Conservation (phyloP, 2,113 vertebrate genomes). For the Dipodomys spectabilis region DNA sequence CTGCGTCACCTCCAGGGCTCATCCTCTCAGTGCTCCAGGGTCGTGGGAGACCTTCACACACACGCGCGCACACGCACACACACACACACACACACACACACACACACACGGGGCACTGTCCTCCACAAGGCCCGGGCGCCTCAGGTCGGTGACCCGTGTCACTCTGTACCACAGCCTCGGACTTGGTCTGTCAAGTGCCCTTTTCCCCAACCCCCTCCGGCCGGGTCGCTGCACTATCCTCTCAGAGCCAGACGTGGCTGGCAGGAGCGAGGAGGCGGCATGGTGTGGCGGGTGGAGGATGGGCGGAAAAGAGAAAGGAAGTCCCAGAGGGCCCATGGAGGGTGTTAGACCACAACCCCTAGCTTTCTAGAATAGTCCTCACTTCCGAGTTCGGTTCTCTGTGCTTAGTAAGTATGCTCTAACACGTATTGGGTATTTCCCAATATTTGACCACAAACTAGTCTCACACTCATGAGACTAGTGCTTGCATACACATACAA, state of each 20-base stretch:
- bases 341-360: background rate
- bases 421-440: background rate
- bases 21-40: background rate
- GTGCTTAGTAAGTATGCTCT: background rate
- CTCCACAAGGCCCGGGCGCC: background rate
- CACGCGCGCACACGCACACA: no score
- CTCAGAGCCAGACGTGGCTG: background rate
- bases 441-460: background rate
- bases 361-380: background rate
- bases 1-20: no score
- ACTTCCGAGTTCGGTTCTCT: background rate
- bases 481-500: background rate
- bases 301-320: background rate
- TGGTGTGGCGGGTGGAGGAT: fast-evolving
- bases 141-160: fast-evolving
- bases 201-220: background rate
- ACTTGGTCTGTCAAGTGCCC: background rate
- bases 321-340: fast-evolving
- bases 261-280: background rate
- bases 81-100: no score
- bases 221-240: fast-evolving
- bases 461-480: background rate
- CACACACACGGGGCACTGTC: fast-evolving
- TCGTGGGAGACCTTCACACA: background rate
- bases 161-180: background rate